phyloP scores from a whole-genome alignment of 2,797 vertebrate genomes.

The Phrynocephalus forsythii region DNA sequence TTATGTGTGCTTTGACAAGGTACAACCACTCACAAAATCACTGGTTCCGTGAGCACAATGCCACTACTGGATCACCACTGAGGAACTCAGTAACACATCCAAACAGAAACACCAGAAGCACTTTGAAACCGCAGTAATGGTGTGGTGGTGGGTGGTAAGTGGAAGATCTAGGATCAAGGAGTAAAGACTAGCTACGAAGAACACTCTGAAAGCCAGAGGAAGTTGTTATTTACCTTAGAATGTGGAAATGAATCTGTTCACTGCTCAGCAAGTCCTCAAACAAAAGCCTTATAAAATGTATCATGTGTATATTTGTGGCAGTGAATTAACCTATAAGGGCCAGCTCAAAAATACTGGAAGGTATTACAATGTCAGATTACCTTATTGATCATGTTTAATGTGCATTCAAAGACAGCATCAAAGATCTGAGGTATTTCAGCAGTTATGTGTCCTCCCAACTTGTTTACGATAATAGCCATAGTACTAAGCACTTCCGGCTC shows the following conservation, averaged over 20 bases:
- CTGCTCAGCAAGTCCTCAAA: background rate
- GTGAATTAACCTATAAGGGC: too few relatives aligned
- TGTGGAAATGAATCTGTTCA: background rate
- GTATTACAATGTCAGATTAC: constrained; percentile 68
- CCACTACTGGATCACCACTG: too few relatives aligned
- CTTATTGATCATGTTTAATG: constrained; percentile 99
- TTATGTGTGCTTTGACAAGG: too few relatives aligned
- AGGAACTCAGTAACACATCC: background rate
- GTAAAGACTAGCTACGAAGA: too few relatives aligned
- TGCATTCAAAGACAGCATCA: constrained; percentile 98
- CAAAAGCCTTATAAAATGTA: background rate
- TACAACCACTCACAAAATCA: too few relatives aligned
- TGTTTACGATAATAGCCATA: constrained; percentile 98
- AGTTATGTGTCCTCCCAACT: constrained; percentile 95
- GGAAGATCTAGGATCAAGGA: background rate
- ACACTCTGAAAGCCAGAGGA: background rate
- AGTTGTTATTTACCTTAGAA: background rate
- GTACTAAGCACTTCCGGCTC: constrained; percentile 99
- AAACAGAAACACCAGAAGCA: background rate
- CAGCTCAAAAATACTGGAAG: background rate
- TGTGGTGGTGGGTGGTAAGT: too few relatives aligned
- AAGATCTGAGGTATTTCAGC: constrained; percentile 98
- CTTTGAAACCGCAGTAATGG: background rate
- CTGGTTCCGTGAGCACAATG: too few relatives aligned
- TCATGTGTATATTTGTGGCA: background rate